Evolutionary conservation across 2,888 invertebrate species (phyloP), one percentile per base, ranked within the genome.

Genomic region (Dioctria linearis): DNA sequence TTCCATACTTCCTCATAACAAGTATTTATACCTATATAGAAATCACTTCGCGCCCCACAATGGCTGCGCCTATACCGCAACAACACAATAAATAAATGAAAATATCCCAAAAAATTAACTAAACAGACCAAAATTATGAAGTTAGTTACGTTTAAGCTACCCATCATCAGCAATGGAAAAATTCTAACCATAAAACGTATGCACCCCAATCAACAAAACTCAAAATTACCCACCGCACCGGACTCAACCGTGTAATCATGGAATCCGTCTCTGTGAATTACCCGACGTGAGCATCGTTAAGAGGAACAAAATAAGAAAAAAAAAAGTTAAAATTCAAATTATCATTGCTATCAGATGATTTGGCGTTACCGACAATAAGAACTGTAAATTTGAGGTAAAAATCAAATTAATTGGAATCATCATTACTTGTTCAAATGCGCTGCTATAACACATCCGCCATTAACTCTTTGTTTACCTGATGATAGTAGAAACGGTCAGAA

Each of bases 61-160:
- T 67, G 67, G 49, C 46, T 46, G 5, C 67, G 5, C 67, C n/a
- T n/a, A 13, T 37, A 13, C 67, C 67, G 13, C 67, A 11, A 46
- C 25, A 46, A 46, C 46, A 46, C 46, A 46, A 46, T 46, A 11
- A 37, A 39, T 11, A 54, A 71, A 71, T 71, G 49, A 71, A 71
- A 71, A 71, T 46, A 25, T 71, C 71, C 25, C 25, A 25, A 71
- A 71, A 71, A 39, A 71, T 71, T 71, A 71, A 54, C 71, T 78
- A 80, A 61, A 80, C 80, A 81, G 79, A 66, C 78, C 73, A 13
- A 81, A 81, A 81, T 81, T 78, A 78, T 81, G 78, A 81, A 81
- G 66, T 81, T 81, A 81, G 81, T 81, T 71, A 81, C 81, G 81
- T 81, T 81, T 81, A 81, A 57, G 61, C 80, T 78, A 69, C 69